Evolutionary conservation across 2,113 vertebrate species (phyloP).

Genomic region (Cochlearius cochlearius): DNA sequence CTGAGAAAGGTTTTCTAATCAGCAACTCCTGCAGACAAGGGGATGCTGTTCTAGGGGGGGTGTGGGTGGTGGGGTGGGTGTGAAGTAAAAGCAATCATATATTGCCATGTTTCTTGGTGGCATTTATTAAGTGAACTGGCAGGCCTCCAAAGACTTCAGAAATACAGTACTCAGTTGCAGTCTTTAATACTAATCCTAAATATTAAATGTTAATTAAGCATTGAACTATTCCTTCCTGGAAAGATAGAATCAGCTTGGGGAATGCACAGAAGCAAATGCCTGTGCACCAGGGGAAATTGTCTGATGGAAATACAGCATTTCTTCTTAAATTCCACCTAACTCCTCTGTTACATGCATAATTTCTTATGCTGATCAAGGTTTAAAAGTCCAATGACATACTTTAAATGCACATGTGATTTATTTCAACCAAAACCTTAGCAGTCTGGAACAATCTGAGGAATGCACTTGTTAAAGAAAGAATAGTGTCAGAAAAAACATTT

Average conservation of each 20-base stretch:
- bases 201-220: neutral
- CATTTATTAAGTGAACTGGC: neutral
- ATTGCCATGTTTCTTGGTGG: neutral
- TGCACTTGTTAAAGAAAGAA: neutral
- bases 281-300: neutral
- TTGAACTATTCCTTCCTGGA: neutral
- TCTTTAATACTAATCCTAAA: neutral
- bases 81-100: neutral
- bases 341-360: neutral
- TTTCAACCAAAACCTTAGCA: neutral
- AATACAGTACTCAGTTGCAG: neutral
- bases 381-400: neutral
- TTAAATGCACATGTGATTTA: neutral
- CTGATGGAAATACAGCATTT: neutral
- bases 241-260: neutral
- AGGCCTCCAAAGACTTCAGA: neutral
- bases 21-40: neutral
- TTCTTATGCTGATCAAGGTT: neutral
- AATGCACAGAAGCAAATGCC: neutral
- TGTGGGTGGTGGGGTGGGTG: too few species aligned
- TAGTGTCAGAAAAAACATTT: neutral
- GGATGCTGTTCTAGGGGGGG: accelerated
- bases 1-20: neutral
- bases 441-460: neutral
- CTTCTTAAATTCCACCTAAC: neutral